A percentile compares a stretch with the other conserved stretches of the same genome.
These are phyloP conservation scores for Betta splendens DNA, from an alignment of 2,797 vertebrate species.

Conservation along the genomic window DNA sequence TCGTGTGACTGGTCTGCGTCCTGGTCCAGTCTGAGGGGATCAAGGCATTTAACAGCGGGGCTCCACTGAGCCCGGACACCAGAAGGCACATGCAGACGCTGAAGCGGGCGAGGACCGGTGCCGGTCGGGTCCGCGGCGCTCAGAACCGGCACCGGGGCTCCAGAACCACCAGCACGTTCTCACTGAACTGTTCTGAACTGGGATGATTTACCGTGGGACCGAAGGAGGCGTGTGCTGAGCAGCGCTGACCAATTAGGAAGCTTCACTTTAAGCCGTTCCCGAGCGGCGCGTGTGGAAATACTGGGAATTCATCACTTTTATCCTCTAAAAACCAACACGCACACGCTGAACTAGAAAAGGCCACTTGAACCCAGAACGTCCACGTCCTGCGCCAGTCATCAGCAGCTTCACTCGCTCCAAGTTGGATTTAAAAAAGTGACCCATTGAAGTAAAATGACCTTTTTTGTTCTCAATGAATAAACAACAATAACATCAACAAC, in stretches of 20 bases:
- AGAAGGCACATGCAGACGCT: conserved; percentile 70
- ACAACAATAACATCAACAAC: conserved; percentile 61
- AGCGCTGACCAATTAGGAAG: not conserved
- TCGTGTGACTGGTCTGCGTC: too few species aligned
- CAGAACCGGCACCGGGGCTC: not conserved
- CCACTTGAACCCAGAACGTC: conserved; percentile 49
- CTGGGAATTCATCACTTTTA: not conserved
- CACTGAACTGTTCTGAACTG: not conserved
- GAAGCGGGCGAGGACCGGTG: conserved; percentile 23
- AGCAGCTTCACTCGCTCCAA: conserved; percentile 50
- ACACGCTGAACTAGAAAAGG: conserved; percentile 27
- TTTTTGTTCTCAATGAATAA: conserved; percentile 65
- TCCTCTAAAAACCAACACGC: not conserved
- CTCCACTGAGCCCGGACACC: conserved; percentile 47
- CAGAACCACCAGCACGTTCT: conserved; percentile 1
- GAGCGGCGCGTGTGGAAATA: not conserved
- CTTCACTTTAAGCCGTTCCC: not conserved
- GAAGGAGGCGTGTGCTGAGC: not conserved
- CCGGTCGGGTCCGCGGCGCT: conserved; percentile 22
- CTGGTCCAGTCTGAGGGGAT: too few species aligned
- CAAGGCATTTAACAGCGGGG: conserved; percentile 1
- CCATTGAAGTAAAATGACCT: conserved; percentile 57
- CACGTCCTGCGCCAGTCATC: conserved; percentile 15
- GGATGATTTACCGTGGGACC: not conserved
- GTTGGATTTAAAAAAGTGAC: conserved; percentile 42